Evolutionary conservation across 1,140 invertebrate species (phyloP).

Genomic region (Schlechtendalia chinensis): DNA sequence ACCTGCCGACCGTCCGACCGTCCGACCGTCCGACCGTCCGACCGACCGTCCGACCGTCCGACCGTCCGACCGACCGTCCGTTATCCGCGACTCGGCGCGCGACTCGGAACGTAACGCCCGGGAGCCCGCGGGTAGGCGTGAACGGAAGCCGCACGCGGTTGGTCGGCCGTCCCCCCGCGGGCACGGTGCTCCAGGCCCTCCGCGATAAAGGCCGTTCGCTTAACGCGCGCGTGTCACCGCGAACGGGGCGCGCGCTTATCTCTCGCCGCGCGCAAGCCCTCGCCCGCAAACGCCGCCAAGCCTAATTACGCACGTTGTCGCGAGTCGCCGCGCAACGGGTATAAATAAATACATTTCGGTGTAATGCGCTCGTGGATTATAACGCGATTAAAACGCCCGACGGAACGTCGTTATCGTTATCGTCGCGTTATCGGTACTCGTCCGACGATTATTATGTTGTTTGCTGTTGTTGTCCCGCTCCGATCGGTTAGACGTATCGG

Average conservation of each 20-base stretch:
- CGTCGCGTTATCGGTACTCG: no score
- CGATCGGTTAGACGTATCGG: no score
- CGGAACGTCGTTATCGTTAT: neutral
- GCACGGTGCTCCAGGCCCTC: conserved; percentile 31
- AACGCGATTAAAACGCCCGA: neutral
- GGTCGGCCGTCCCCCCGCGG: neutral
- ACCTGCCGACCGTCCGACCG: neutral
- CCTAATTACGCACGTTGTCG: no score
- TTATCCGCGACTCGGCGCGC: neutral
- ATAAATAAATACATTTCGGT: no score
- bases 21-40: no score
- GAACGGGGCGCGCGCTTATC: neutral
- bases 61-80: no score
- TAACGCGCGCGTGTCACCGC: no score
- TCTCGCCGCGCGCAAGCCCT: neutral
- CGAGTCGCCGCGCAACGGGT: no score
- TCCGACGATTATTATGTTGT: no score
- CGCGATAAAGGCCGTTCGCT: conserved; percentile 16
- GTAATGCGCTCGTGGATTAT: neutral
- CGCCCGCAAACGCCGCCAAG: no score
- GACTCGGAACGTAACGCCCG: neutral
- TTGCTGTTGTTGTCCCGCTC: no score
- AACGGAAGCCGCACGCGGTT: conserved; percentile 45
- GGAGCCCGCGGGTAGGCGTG: conserved; percentile 21
- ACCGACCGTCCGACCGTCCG: no score